Base-by-base conservation (phyloP, 2,113 vertebrate genomes). In the Cynoglossus semilaevis region DNA sequence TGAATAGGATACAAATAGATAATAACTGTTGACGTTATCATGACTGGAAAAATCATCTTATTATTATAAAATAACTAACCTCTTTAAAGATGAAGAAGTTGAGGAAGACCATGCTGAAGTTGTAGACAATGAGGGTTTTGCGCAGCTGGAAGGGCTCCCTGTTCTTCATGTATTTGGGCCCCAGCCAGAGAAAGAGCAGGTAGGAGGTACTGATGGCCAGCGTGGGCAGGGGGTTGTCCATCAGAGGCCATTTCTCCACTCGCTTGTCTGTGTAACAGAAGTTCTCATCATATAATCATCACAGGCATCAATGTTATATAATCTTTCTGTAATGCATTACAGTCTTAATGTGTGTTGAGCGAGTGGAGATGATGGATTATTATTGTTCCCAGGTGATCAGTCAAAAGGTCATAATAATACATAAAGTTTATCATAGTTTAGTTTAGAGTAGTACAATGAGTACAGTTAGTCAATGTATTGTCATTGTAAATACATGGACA, bases 31-130 rank as follows among this genome's bases (percentile, higher is more conserved):
- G n/a, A n/a, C n/a, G n/a, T n/a, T n/a, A n/a, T n/a, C n/a, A 15
- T 15, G 7, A 16, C 11, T 17, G 15, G 3, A 6, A 11, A 1
- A 10, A 1, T 0, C 17, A 19, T 1, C n/a, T 5, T 17, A 12
- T 36, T 15, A 9, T 44, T 8, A 36, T 8, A 36, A 7, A 1
- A 7, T 19, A n/a, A 84, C 86, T 35, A 67, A 97, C 97, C 94
- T 99, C 97, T 93, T 96, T 97, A 82, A 96, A 98, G 85, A 99
- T 99, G 88, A 95, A 99, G 86, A 98, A 90, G 88, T 99, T 99
- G 79, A 99, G 93, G 77, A 98, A 89, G 87, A 99, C 95, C 97
- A 99, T 98, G 61, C 96, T 95, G 82, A 99, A 99, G 90, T 99
- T 99, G 91, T 99, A 99, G 83, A 92, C 36, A 52, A 99, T 93